phyloP scores from a whole-genome alignment of 2,113 vertebrate genomes.

The Solea senegalensis region DNA sequence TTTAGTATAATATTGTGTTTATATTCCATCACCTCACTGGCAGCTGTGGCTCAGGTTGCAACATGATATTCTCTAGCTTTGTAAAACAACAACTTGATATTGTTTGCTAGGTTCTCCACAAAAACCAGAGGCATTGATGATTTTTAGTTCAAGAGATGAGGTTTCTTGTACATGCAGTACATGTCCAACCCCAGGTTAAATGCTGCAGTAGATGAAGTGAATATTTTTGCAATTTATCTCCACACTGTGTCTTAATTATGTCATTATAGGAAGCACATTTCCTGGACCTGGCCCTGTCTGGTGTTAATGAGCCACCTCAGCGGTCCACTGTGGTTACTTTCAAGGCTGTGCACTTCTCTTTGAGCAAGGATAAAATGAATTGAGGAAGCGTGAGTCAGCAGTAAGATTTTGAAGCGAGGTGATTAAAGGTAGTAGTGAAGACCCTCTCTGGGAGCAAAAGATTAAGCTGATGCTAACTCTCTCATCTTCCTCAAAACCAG shows the following conservation, averaged over 20 bases:
- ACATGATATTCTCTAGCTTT: no score
- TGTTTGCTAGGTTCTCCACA: not conserved
- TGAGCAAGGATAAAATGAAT: slow-evolving; percentile 57
- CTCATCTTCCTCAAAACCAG: slow-evolving; percentile 71
- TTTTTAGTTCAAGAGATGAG: not conserved
- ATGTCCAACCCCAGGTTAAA: slow-evolving; percentile 1
- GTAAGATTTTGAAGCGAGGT: slow-evolving; percentile 62
- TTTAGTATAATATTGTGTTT: no score
- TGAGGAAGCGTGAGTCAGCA: slow-evolving; percentile 62
- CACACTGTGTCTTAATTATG: slow-evolving; percentile 51
- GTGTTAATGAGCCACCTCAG: slow-evolving; percentile 66
- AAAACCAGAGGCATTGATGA: not conserved
- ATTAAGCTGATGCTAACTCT: slow-evolving; percentile 68
- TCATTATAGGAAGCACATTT: slow-evolving; percentile 51
- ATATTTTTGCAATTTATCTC: slow-evolving; percentile 9
- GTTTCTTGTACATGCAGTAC: not conserved
- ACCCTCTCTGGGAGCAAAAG: slow-evolving; percentile 67
- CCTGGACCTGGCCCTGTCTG: slow-evolving; percentile 40
- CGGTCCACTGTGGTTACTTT: slow-evolving; percentile 62
- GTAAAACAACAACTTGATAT: not conserved
- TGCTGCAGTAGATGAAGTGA: slow-evolving; percentile 5
- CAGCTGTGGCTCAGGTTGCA: no score
- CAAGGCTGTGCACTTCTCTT: slow-evolving; percentile 59
- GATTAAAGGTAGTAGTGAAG: slow-evolving; percentile 71
- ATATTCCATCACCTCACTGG: no score